These are phyloP conservation scores for Lepidocyrtinus sp. DNA, from an alignment of 2,888 invertebrate genomes.

Conservation along the genomic window DNA sequence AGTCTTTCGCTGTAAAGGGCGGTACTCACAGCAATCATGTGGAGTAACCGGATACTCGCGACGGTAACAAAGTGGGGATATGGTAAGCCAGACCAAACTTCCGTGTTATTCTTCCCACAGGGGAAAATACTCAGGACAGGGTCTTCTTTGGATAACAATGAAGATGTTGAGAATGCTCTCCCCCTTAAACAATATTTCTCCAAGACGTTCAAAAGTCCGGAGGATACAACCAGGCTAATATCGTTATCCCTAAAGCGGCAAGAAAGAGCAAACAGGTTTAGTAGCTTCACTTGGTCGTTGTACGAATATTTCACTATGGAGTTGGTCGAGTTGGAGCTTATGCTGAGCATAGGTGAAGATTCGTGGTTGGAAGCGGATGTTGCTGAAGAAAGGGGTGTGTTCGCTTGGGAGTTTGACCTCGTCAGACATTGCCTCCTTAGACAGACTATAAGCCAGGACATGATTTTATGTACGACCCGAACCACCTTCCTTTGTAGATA, in stretches of 20 bases:
- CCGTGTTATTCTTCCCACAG: conserved; percentile 49
- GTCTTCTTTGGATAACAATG: conserved; percentile 49
- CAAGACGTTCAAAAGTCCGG: conserved; percentile 75
- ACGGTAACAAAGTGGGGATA: conserved; percentile 71
- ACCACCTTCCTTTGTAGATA: conserved; percentile 75
- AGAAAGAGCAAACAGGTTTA: conserved; percentile 75
- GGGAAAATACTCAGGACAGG: not conserved
- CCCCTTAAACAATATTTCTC: conserved; percentile 71
- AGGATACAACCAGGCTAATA: conserved; percentile 76
- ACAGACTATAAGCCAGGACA: conserved; percentile 66
- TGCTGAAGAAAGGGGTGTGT: not conserved
- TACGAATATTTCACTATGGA: not conserved
- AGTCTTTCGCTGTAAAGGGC: conserved; percentile 71
- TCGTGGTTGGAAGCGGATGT: not conserved
- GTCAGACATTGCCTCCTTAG: conserved; percentile 57
- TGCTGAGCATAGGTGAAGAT: not conserved
- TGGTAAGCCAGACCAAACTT: conserved; percentile 62
- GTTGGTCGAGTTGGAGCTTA: not conserved
- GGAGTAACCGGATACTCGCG: conserved; percentile 75
- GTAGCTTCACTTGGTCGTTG: conserved; percentile 67
- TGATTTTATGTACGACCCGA: conserved; percentile 73
- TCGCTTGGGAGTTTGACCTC: not conserved
- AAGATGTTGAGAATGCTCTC: not conserved
- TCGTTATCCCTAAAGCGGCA: conserved; percentile 76
- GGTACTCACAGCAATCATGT: conserved; percentile 76